Percentiles rank a stretch among this genome's conserved stretches.
These are phyloP conservation scores for Gyps fulvus DNA, from an alignment of 2,113 vertebrate genomes.

Conservation along the genomic window DNA sequence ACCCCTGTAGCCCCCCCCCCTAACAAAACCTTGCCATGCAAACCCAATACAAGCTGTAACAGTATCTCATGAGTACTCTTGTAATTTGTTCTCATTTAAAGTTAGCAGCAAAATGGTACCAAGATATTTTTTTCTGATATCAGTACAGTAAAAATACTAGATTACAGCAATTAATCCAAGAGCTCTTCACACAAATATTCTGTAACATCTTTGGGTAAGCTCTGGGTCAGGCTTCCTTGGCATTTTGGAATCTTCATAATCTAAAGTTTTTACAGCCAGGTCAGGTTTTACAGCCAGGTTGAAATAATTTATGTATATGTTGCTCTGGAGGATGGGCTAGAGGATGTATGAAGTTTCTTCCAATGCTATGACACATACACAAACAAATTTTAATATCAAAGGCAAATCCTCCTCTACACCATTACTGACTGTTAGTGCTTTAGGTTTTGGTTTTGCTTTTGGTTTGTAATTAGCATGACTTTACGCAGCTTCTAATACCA, in stretches of 20 bases:
- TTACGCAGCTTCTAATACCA: not conserved
- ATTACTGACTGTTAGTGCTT: not conserved
- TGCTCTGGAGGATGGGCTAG: not conserved
- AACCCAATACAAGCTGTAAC: not conserved
- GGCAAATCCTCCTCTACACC: not conserved
- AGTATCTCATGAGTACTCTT: not conserved
- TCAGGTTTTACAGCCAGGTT: not conserved
- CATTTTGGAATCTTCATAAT: not conserved
- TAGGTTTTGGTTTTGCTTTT: not conserved
- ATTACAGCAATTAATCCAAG: not conserved
- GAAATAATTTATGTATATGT: not conserved
- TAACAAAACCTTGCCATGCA: no score
- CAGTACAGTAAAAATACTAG: not conserved
- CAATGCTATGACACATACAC: not conserved
- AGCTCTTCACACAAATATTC: not conserved
- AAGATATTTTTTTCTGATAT: not conserved
- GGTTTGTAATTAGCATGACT: not conserved
- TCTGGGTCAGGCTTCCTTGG: not conserved
- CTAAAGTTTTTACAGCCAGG: not conserved
- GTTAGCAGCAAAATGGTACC: not conserved
- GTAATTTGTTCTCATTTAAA: not conserved
- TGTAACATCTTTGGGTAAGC: rapidly evolving
- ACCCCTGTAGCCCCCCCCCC: no score
- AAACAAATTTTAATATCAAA: not conserved
- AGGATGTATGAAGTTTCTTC: not conserved